Percentiles rank a stretch among this genome's conserved stretches.
Conservation (phyloP, 2,113 vertebrate species). For the Anarrhichthys ocellatus region DNA sequence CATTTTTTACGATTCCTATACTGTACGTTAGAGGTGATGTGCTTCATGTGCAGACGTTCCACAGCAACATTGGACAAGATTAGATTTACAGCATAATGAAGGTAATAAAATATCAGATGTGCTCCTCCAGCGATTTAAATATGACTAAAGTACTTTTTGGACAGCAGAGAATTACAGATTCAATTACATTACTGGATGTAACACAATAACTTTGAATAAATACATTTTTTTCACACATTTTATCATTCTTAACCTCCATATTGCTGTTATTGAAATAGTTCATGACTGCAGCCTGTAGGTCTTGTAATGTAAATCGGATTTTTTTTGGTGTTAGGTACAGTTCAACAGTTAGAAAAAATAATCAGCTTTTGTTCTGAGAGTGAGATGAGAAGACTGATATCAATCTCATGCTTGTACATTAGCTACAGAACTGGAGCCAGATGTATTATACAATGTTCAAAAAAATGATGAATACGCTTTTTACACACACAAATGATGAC, state of each 20-base stretch:
- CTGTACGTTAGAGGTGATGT: constrained; percentile 37
- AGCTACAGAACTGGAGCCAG: neutral
- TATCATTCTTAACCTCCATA: neutral
- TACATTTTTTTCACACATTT: neutral
- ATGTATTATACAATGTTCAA: neutral
- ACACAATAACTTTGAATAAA: neutral
- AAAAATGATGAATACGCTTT: neutral
- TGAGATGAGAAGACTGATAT: neutral
- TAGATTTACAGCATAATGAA: constrained; percentile 62
- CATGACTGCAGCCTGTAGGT: neutral
- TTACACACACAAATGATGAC: neutral
- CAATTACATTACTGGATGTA: constrained; percentile 31
- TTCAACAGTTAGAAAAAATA: neutral
- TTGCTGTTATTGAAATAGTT: neutral
- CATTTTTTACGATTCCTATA: constrained; percentile 47
- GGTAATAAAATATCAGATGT: constrained; percentile 47
- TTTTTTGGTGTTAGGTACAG: neutral
- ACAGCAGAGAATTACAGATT: constrained; percentile 29
- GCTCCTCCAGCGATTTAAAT: constrained; percentile 43
- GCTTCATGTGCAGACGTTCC: constrained; percentile 49
- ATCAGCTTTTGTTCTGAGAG: neutral
- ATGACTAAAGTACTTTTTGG: constrained; percentile 24
- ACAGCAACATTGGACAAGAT: constrained; percentile 11
- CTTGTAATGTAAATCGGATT: neutral
- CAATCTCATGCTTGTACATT: neutral